These are phyloP conservation scores for Mola mola DNA, from an alignment of 2,113 vertebrate species.

Conservation along the genomic window DNA sequence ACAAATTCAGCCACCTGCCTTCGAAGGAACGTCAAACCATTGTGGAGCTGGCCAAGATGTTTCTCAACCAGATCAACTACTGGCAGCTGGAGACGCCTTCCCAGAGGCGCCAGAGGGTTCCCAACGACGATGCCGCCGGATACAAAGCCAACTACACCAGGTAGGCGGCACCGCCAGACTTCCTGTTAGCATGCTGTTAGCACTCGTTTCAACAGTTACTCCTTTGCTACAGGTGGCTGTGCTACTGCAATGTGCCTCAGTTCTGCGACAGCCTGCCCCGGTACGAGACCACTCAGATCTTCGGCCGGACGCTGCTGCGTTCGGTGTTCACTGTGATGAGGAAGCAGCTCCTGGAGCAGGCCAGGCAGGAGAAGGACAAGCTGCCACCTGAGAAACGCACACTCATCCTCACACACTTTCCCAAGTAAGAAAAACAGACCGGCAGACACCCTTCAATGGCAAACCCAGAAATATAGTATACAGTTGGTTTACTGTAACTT, in stretches of 20 bases:
- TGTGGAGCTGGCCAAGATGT: slow-evolving; percentile 97
- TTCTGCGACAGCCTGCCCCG: slow-evolving; percentile 98
- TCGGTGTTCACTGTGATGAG: slow-evolving; percentile 98
- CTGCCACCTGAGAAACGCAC: slow-evolving; percentile 96
- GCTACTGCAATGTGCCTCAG: slow-evolving; percentile 98
- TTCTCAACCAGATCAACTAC: slow-evolving; percentile 98
- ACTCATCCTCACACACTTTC: slow-evolving; percentile 98
- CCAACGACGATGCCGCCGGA: slow-evolving; percentile 89
- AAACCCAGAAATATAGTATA: not conserved
- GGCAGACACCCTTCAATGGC: no score
- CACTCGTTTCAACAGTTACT: not conserved
- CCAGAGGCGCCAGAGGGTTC: slow-evolving; percentile 89
- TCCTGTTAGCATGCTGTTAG: not conserved
- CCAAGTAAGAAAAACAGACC: slow-evolving; percentile 87
- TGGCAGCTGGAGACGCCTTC: slow-evolving; percentile 98
- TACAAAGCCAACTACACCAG: slow-evolving; percentile 99
- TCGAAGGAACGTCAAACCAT: slow-evolving; percentile 97
- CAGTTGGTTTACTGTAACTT: not conserved
- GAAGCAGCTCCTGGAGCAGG: slow-evolving; percentile 94
- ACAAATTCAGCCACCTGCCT: slow-evolving; percentile 98
- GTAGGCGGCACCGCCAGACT: slow-evolving; percentile 69
- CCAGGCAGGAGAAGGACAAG: slow-evolving; percentile 97
- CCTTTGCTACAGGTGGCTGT: slow-evolving; percentile 88
- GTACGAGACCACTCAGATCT: slow-evolving; percentile 97
- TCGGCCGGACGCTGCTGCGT: slow-evolving; percentile 92